Evolutionary conservation across 1,140 invertebrate genomes (phyloP).

Genomic region (Physella acuta): DNA sequence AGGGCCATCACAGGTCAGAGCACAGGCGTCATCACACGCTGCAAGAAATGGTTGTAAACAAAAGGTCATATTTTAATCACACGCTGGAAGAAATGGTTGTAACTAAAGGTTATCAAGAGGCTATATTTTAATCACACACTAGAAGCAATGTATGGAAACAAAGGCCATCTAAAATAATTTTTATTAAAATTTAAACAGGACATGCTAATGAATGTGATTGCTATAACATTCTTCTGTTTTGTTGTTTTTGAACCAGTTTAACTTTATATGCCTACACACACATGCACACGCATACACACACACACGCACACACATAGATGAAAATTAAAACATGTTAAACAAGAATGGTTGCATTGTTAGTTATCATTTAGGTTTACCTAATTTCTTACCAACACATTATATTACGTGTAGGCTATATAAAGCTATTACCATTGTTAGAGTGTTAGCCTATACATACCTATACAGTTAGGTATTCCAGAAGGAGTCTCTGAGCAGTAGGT

Average conservation of each 20-base stretch:
- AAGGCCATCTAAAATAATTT: neutral
- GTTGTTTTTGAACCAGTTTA: neutral
- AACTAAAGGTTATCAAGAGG: neutral
- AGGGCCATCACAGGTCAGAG: constrained; percentile 1
- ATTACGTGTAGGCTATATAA: neutral
- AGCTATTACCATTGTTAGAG: neutral
- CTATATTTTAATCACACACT: neutral
- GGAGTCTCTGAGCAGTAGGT: constrained; percentile 9
- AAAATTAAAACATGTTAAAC: neutral
- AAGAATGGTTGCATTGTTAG: neutral
- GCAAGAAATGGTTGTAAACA: neutral
- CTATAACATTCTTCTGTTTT: neutral
- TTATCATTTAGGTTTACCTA: neutral
- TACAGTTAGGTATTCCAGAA: constrained; percentile 1
- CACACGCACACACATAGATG: neutral
- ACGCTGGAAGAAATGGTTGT: neutral
- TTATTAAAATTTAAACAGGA: neutral
- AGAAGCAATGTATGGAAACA: neutral
- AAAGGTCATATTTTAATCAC: too few species aligned
- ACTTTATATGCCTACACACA: neutral
- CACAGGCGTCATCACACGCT: constrained; percentile 7
- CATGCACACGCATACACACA: neutral
- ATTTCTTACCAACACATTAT: neutral
- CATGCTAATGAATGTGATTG: neutral
- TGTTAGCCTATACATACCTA: neutral